A percentile compares a stretch with the other conserved stretches of the same genome.
phyloP scores from a whole-genome alignment of 1,140 invertebrate genomes.

The Neelides sp. region DNA sequence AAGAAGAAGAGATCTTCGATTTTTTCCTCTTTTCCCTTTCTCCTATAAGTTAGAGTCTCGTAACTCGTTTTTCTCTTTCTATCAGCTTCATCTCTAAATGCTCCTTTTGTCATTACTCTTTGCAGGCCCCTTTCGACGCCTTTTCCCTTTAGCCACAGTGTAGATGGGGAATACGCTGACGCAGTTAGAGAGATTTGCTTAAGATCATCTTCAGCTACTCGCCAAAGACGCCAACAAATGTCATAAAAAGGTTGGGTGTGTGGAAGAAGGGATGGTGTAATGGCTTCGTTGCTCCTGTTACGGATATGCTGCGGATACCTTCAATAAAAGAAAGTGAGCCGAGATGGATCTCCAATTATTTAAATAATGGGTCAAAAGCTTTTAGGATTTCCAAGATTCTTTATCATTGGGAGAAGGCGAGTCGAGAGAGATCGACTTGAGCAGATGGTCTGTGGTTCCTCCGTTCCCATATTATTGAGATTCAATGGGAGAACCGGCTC shows the following conservation, averaged over 20 bases:
- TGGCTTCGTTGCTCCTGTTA: neutral
- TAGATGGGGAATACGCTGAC: constrained; percentile 3
- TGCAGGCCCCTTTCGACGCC: constrained; percentile 6
- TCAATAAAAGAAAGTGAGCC: neutral
- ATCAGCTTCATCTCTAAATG: constrained; percentile 23
- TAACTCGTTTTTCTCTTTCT: constrained; percentile 17
- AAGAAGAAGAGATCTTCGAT: neutral
- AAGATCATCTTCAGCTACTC: neutral
- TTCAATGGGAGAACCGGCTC: no score
- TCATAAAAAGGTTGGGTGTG: neutral
- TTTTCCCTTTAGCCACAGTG: neutral
- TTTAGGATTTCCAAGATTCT: constrained; percentile 3
- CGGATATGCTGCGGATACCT: no score
- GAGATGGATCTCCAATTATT: constrained; percentile 9
- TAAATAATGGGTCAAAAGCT: constrained; percentile 9
- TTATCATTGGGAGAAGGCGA: constrained; percentile 3
- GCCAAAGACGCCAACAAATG: neutral
- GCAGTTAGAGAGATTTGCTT: neutral
- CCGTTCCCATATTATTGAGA: no score
- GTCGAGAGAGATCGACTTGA: no score
- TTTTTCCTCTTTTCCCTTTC: neutral
- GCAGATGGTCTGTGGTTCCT: no score
- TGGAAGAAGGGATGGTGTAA: neutral
- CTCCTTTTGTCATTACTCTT: constrained; percentile 19
- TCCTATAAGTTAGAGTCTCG: no score